These are phyloP conservation scores for Campaea margaritaria DNA, from an alignment of 2,888 invertebrate genomes.

Conservation along the genomic window DNA sequence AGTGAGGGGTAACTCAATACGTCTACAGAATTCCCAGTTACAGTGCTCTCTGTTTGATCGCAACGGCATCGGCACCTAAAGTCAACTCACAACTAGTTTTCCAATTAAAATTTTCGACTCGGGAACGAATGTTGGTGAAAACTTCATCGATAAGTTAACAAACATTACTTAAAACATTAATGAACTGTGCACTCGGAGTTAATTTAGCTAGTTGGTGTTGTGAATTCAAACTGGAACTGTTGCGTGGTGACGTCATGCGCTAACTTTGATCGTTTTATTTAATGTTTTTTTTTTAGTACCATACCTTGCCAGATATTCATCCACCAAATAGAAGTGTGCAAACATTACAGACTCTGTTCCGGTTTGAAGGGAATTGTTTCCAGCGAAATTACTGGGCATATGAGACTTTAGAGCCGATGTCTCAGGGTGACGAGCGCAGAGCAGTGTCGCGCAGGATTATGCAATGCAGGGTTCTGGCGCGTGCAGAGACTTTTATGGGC, in stretches of 20 bases:
- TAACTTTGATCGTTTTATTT: background rate
- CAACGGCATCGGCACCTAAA: constrained; percentile 42
- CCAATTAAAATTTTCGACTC: constrained; percentile 62
- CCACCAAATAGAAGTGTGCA: too few relatives aligned
- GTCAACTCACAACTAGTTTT: constrained; percentile 57
- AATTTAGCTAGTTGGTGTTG: constrained; percentile 41
- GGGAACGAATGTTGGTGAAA: constrained; percentile 46
- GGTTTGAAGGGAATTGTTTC: too few relatives aligned
- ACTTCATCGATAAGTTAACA: constrained; percentile 48
- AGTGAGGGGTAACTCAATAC: constrained; percentile 42
- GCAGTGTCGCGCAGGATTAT: too few relatives aligned
- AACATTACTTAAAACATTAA: constrained; percentile 43
- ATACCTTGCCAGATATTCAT: too few relatives aligned
- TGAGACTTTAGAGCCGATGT: too few relatives aligned
- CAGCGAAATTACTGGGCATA: too few relatives aligned
- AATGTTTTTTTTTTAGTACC: background rate
- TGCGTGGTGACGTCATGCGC: background rate
- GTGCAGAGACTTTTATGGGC: too few relatives aligned
- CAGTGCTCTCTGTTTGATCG: constrained; percentile 46
- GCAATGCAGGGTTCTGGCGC: too few relatives aligned
- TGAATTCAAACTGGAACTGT: constrained; percentile 25
- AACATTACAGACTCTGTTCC: too few relatives aligned
- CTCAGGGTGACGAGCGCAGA: too few relatives aligned
- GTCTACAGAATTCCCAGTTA: constrained; percentile 22
- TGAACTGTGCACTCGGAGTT: constrained; percentile 43